A percentile compares a stretch with the other conserved stretches of the same genome.
Evolutionary conservation across 1,140 invertebrate species (phyloP).

Genomic region (Procambarus virginalis): DNA sequence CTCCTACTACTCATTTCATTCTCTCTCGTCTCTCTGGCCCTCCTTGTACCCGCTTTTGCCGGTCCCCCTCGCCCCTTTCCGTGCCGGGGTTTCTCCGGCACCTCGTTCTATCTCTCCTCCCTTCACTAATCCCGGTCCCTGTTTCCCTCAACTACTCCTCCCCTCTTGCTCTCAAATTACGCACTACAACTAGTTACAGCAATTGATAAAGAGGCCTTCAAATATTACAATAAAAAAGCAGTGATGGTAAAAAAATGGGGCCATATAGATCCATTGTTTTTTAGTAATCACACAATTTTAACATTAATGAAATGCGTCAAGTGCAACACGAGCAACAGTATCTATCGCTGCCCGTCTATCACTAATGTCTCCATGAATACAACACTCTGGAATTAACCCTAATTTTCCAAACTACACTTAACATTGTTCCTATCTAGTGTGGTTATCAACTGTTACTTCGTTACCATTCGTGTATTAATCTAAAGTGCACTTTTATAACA

Average conservation of each 20-base stretch:
- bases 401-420: not conserved
- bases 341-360: not conserved
- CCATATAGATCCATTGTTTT: slow-evolving; percentile 10
- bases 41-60: too few species aligned
- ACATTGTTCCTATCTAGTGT: not conserved
- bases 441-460: not conserved
- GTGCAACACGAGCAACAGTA: not conserved
- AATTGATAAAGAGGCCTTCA: slow-evolving; percentile 13
- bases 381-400: not conserved
- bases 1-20: too few species aligned
- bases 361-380: not conserved
- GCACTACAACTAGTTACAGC: slow-evolving; percentile 32
- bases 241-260: not conserved
- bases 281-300: not conserved
- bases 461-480: not conserved
- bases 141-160: slow-evolving; percentile 18
- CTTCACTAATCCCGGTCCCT: not conserved
- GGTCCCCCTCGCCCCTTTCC: too few species aligned
- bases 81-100: too few species aligned
- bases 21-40: too few species aligned
- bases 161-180: slow-evolving; percentile 37
- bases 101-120: too few species aligned
- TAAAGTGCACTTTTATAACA: not conserved
- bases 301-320: not conserved
- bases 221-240: slow-evolving; percentile 23